Conservation (phyloP, 64 coral and sea anemone genomes). For the Cladopsammia gracilis region DNA sequence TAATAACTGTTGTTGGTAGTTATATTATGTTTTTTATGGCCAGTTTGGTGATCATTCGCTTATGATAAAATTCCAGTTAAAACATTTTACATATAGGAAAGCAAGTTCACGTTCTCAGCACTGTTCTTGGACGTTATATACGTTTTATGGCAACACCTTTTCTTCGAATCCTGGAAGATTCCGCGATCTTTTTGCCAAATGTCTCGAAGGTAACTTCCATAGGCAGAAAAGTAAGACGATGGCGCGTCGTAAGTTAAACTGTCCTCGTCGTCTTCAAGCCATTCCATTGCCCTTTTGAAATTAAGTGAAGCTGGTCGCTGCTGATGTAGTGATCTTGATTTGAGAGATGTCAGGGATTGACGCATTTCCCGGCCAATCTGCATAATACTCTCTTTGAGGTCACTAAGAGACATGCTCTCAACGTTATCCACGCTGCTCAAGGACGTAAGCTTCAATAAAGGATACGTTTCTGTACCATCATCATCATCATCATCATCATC, state of each 20-base stretch:
- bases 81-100: too few relatives aligned
- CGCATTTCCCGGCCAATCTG: slow-evolving; percentile 32
- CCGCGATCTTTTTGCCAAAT: slow-evolving; percentile 32
- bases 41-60: too few relatives aligned
- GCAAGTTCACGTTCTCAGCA: too few relatives aligned
- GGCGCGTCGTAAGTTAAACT: neutral
- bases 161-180: neutral
- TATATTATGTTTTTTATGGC: too few relatives aligned
- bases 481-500: slow-evolving; percentile 24
- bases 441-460: neutral
- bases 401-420: neutral
- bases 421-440: neutral
- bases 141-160: too few relatives aligned
- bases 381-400: slow-evolving; percentile 20
- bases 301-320: neutral
- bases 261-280: neutral
- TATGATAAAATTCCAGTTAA: too few relatives aligned
- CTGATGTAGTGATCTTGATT: neutral
- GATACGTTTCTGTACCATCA: neutral
- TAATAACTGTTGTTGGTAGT: too few relatives aligned
- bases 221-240: slow-evolving; percentile 13
- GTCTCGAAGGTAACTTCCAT: slow-evolving; percentile 39
- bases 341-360: slow-evolving; percentile 26
- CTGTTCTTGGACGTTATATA: too few relatives aligned
- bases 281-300: neutral